A percentile compares a stretch with the other conserved stretches of the same genome.
Conservation (phyloP, 1,140 invertebrate species). For the Drosophila takahashii region DNA sequence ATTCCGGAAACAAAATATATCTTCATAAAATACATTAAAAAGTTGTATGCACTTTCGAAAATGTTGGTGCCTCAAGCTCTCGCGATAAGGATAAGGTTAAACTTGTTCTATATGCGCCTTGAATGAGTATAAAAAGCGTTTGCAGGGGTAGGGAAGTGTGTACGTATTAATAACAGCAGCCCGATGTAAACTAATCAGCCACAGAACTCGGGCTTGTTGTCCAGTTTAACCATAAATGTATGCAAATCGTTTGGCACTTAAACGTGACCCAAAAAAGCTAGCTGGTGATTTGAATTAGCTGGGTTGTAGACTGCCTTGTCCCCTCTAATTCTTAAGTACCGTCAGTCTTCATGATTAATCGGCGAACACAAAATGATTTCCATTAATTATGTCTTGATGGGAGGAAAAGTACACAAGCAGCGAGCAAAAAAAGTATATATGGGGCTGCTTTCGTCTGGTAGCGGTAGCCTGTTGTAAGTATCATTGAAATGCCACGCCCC, state of each 20-base stretch:
- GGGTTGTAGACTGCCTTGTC: neutral
- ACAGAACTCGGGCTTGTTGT: constrained; percentile 1
- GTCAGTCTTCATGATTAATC: constrained; percentile 47
- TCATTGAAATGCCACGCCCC: constrained; percentile 63
- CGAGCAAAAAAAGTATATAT: constrained; percentile 1
- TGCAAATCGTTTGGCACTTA: constrained; percentile 16
- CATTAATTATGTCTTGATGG: constrained; percentile 55
- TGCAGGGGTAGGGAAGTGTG: too few relatives aligned
- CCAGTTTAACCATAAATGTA: constrained; percentile 27
- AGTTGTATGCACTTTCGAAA: too few relatives aligned
- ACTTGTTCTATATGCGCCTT: too few relatives aligned
- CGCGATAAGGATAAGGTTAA: neutral
- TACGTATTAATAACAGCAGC: neutral
- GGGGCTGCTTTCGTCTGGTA: constrained; percentile 29
- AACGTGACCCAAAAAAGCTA: constrained; percentile 34
- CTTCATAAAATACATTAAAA: neutral
- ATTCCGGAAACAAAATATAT: neutral
- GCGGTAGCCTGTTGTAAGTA: constrained; percentile 46
- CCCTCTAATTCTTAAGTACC: neutral
- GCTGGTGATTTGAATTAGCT: neutral
- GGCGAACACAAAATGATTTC: constrained; percentile 16
- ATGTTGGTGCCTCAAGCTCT: too few relatives aligned
- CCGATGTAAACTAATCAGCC: neutral
- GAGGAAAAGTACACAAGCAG: neutral
- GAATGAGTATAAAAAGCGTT: too few relatives aligned